Base-by-base conservation (phyloP, 1,140 invertebrate genomes). In the Ceratosolen solmsi region DNA sequence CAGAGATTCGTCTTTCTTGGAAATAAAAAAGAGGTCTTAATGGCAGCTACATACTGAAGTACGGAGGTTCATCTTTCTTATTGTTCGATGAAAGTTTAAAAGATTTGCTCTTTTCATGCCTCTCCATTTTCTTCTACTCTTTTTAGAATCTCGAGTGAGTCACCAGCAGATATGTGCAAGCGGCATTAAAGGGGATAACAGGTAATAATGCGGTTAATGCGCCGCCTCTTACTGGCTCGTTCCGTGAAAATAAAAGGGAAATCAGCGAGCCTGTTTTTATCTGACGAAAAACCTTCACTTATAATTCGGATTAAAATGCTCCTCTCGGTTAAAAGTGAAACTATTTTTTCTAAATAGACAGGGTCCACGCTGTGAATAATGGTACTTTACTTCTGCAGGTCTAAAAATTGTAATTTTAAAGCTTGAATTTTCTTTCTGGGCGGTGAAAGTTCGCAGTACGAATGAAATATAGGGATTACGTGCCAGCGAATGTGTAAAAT, bases 321-420 rank as follows among this genome's bases (percentile, higher is more conserved):
- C 20, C 51, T 5, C 51, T 54, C 20, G 51, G 20, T 8, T 54
- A 54, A 54, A 54, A 54, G 20, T 54, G 20, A 54, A 54, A 54
- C 17, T 54, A 20, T 54, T 54, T 54, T 11, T 54, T 15, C 51
- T 54, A 54, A 22, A 54, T 20, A 54, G 17, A 54, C 17, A 22
- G 17, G 51, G 20, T 17, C 17, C 51, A 15, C n/a, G n/a, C n/a
- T n/a, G n/a, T n/a, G n/a, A n/a, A n/a, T n/a, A n/a, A n/a, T n/a
- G n/a, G n/a, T n/a, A n/a, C n/a, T n/a, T n/a, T n/a, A n/a, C n/a
- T n/a, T n/a, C n/a, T n/a, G n/a, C n/a, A n/a, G n/a, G n/a, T n/a
- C n/a, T n/a, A 68, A 68, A 36, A 38, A 36, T n/a, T n/a, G 25
- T 72, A 51, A 49, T 46, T 49, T 72, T 51, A 51, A 71, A 30